Base-by-base conservation (phyloP, 2,113 vertebrate genomes). In the Dipodomys spectabilis region DNA sequence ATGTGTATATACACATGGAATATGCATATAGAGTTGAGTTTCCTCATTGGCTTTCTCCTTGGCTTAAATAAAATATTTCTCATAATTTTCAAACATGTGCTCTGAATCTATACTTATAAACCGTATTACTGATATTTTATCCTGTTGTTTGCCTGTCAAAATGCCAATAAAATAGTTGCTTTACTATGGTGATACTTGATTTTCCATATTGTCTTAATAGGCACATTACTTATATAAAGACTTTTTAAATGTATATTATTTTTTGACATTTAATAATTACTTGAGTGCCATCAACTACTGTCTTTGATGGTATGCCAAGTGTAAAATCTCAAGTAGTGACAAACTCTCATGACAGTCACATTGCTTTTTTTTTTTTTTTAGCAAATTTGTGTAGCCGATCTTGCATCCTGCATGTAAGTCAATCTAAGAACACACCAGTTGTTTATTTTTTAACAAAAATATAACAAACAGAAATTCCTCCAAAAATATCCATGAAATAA, bases 231-330 rank as follows among this genome's bases (percentile, higher is more conserved):
- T 9, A 60, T 6, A 84, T 13, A 12, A 45, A 35, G 32, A 90
- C 82, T 75, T 68, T 79, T 62, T 10, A 45, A 81, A 30, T 73
- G 22, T 86, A 62, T 25, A 44, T 57, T 73, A 30, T 23, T 82
- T 57, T 92, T 94, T 81, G 30, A 1, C 30, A 75, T 32, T 80
- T 72, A 81, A 84, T 94, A 87, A 64, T 69, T 60, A 91, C 23
- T 7, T 67, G 28, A 67, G 12, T 77, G 1, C 27, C 74, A 81
- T 3, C 5, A 84, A 75, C 20, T 73, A 81, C 32, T 90, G 11
- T 9, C 35, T 69, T 86, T 73, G 32, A 67, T 22, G 2, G n/a
- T 27, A 85, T 22, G 3, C 6, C 19, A 64, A 57, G 5, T 19
- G 85, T 27, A 67, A 68, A 6, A 82, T 88, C 27, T 77, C 27